phyloP scores from a whole-genome alignment of 2,113 vertebrate genomes.

The Rostratula benghalensis region DNA sequence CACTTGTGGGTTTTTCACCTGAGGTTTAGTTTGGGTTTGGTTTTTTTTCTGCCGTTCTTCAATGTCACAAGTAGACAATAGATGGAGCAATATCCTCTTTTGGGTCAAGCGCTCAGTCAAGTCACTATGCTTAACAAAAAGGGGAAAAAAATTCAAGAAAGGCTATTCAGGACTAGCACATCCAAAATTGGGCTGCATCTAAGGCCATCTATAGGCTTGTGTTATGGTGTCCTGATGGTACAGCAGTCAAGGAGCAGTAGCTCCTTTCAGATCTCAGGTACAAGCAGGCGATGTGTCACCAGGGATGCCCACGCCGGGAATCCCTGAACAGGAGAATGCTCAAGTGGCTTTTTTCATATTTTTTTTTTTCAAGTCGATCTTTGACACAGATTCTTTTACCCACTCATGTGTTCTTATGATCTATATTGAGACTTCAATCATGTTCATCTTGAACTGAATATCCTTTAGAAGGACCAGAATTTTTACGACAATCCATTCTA shows the following conservation, averaged over 20 bases:
- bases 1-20: not conserved
- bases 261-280: not conserved
- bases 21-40: not conserved
- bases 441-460: not conserved
- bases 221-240: not conserved
- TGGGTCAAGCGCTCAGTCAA: not conserved
- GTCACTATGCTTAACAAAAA: not conserved
- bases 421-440: not conserved
- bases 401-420: not conserved
- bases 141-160: not conserved
- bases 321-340: not conserved
- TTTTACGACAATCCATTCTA: not conserved
- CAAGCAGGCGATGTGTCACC: not conserved
- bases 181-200: not conserved
- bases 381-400: not conserved
- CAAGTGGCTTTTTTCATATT: accelerated
- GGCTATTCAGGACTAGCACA: not conserved
- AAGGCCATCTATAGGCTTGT: not conserved
- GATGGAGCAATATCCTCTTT: conserved; percentile 32
- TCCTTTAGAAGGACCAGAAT: not conserved
- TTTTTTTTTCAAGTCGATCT: not conserved
- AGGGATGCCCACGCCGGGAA: not conserved
- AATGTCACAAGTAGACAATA: not conserved
- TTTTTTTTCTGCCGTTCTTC: conserved; percentile 2
- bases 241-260: not conserved